Evolutionary conservation across 2,888 invertebrate species (phyloP), one percentile per base, ranked within the genome.

Genomic region (Asteroscopus sphinx): DNA sequence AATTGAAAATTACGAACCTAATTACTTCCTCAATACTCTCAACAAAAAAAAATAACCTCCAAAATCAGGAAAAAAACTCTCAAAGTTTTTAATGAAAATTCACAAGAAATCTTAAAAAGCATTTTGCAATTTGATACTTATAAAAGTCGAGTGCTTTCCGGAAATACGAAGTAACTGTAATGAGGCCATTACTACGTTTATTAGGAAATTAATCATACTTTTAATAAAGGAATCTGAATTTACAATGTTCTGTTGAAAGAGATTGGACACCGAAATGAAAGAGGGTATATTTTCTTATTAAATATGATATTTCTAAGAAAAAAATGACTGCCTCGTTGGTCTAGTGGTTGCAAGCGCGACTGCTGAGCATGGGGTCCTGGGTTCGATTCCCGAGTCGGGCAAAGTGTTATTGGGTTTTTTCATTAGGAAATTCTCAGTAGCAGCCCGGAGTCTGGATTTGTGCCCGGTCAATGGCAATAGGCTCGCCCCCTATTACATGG

Each of bases 61-160:
- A 17, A 36, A 36, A 36, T n/a, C 17, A 3, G 16, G 17, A 36
- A n/a, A 36, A 1, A 36, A 17, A 16, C 4, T 0, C 8, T 6
- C 35, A 15, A 35, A 35, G 15, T 35, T 35, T 7, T 6, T 8
- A 3, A 9, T 15, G 15, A 9, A n/a, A 15, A 15, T 35, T 35
- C 35, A 15, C 15, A 15, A 36, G 36, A 36, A 17, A 36, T 26
- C 35, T 45, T 36, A 13, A 52, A 52, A 44, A 44, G 44, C 17
- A 44, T 36, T 52, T 32, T 15, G 21, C 9, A 15, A 40, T 8
- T 32, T 21, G 21, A 40, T 36, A 36, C 36, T 11, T 13, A 37
- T 16, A 2, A 26, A 33, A 33, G 16, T 1, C 7, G 25, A 41
- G 12, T 12, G 16, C 17, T 8, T 21, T 13, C 0, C 11, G 21